Percentiles rank a stretch among this genome's conserved stretches.
Conservation (phyloP, 2,797 vertebrate genomes). For the Pangasius sanitwongsei region DNA sequence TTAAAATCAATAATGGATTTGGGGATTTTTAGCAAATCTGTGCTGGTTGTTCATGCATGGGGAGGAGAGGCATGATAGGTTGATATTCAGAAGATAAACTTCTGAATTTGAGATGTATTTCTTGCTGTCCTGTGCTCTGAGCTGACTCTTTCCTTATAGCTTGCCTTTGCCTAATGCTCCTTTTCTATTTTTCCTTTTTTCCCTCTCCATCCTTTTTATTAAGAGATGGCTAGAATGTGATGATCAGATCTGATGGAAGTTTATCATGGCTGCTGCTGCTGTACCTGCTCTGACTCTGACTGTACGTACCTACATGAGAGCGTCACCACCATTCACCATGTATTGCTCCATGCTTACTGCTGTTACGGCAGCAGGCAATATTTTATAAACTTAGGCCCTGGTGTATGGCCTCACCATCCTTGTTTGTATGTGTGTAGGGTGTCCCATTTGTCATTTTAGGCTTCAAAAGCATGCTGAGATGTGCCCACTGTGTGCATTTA, state of each 20-base stretch:
- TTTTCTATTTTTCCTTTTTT: neutral
- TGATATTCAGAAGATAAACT: constrained; percentile 28
- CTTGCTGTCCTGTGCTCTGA: neutral
- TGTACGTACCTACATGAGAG: constrained; percentile 28
- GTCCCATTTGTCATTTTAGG: neutral
- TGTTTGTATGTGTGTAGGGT: neutral
- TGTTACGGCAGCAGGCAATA: constrained; percentile 17
- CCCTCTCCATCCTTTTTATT: neutral
- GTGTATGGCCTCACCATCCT: neutral
- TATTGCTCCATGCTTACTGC: constrained; percentile 15
- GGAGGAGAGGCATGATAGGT: neutral
- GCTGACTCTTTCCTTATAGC: neutral
- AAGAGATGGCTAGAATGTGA: neutral
- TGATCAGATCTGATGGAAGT: constrained; percentile 45
- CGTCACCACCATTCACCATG: constrained; percentile 20
- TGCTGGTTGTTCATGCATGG: constrained; percentile 27
- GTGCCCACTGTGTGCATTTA: neutral
- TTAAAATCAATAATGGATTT: constrained; percentile 59
- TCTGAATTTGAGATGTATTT: constrained; percentile 9
- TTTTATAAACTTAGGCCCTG: neutral
- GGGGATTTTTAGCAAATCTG: constrained; percentile 39
- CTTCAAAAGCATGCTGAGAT: neutral
- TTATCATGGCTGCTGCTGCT: constrained; percentile 56
- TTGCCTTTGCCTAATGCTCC: neutral
- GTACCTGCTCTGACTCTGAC: constrained; percentile 32